Evolutionary conservation across 2,113 vertebrate species (phyloP).

Genomic region (Orycteropus afer): DNA sequence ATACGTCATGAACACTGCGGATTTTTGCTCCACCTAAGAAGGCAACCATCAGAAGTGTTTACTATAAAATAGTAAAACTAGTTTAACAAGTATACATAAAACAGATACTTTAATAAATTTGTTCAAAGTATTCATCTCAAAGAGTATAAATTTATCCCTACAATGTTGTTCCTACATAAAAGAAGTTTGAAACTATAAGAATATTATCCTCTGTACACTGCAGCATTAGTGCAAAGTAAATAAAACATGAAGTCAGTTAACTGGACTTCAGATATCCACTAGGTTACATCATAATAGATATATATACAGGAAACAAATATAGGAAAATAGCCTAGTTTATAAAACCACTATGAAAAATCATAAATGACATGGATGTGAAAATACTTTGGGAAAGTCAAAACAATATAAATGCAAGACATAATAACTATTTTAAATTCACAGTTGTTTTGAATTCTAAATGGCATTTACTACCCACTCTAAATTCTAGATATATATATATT

Average conservation of each 20-base stretch:
- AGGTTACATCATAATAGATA: not conserved
- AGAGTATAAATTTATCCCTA: not conserved
- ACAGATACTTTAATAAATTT: not conserved
- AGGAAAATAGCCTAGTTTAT: not conserved
- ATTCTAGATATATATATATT: not conserved
- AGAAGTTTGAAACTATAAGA: not conserved
- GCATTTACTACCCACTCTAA: not conserved
- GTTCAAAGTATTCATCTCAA: not conserved
- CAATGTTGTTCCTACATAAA: not conserved
- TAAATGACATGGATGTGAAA: not conserved
- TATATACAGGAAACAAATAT: not conserved
- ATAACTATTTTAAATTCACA: not conserved
- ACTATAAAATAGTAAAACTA: not conserved
- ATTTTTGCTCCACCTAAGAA: not conserved
- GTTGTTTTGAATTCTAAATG: not conserved
- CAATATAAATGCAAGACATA: not conserved
- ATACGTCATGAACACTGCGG: not conserved
- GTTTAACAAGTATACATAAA: not conserved
- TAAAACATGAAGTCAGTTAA: not conserved
- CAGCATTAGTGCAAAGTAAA: not conserved
- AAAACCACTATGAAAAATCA: not conserved
- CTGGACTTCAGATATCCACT: not conserved
- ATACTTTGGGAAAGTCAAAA: not conserved
- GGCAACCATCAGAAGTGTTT: not conserved
- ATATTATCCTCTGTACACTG: not conserved